These are phyloP conservation scores for Ochotona princeps DNA, from an alignment of 2,113 vertebrate genomes.

Conservation along the genomic window DNA sequence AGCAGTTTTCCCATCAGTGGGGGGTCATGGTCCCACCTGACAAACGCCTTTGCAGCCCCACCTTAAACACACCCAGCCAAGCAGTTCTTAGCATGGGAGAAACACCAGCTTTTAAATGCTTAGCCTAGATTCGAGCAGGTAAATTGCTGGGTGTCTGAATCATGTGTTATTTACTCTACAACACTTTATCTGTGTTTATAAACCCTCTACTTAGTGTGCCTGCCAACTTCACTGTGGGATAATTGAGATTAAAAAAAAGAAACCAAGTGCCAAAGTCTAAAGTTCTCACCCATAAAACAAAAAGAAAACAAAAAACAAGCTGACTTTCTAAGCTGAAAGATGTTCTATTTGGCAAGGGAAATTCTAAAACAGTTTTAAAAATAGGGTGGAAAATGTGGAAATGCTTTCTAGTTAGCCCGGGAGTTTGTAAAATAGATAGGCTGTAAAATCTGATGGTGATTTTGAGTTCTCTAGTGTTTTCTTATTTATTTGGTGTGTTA, in stretches of 20 bases:
- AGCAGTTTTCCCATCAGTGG: not conserved
- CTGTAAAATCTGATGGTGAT: not conserved
- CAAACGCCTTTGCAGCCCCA: not conserved
- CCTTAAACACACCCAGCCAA: constrained; percentile 12
- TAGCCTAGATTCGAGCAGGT: constrained; percentile 50
- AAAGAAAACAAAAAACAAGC: not conserved
- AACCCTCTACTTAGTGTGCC: constrained; percentile 45
- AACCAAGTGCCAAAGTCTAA: constrained; percentile 32
- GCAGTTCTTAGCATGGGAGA: not conserved
- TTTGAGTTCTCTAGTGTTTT: constrained; percentile 17
- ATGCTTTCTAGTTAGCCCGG: constrained; percentile 21
- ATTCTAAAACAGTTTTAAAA: constrained; percentile 37
- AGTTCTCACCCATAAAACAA: constrained; percentile 49
- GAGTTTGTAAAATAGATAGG: not conserved
- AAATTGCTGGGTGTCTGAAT: constrained; percentile 53
- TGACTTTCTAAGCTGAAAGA: constrained; percentile 58
- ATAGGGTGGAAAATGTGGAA: not conserved
- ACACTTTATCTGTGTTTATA: constrained; percentile 55
- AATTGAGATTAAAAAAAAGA: constrained; percentile 43
- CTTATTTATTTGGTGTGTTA: not conserved
- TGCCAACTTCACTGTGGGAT: constrained; percentile 45
- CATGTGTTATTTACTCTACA: constrained; percentile 58
- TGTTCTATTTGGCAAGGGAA: not conserved
- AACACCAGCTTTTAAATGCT: not conserved
- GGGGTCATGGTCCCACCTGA: not conserved